Conservation (phyloP, 2,797 vertebrate genomes). For the Coendou prehensilis region DNA sequence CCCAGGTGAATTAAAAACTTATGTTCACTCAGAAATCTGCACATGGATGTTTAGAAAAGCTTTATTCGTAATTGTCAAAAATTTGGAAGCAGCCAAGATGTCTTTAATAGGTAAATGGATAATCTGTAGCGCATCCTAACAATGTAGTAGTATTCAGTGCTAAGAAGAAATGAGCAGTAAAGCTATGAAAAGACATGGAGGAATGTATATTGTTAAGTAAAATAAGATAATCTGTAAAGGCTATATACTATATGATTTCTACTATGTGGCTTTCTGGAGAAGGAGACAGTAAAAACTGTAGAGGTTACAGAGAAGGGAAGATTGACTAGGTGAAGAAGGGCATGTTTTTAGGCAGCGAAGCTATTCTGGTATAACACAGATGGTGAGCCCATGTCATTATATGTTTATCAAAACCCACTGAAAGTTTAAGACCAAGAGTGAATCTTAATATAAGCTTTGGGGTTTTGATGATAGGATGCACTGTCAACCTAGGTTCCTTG, state of each 20-base stretch:
- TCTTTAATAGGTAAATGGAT: background rate
- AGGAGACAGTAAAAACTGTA: background rate
- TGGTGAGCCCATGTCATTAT: background rate
- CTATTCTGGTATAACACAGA: background rate
- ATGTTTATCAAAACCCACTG: background rate
- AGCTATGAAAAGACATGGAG: background rate
- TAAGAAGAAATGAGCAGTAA: background rate
- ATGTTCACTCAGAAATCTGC: background rate
- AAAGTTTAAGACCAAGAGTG: background rate
- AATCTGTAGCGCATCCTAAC: background rate
- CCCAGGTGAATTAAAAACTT: background rate
- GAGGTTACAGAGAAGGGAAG: background rate
- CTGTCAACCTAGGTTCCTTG: background rate
- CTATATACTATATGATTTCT: background rate
- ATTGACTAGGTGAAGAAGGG: background rate
- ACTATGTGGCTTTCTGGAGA: background rate
- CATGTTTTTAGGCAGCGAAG: background rate
- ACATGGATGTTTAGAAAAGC: background rate
- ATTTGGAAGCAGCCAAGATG: background rate
- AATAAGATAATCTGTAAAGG: background rate
- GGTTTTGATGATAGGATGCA: background rate
- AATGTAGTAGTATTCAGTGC: background rate
- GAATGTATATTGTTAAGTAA: background rate
- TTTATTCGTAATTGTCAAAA: slow-evolving; percentile 25
- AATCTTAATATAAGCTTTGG: background rate